Percentiles rank a stretch among this genome's conserved stretches.
Evolutionary conservation across 2,113 vertebrate genomes (phyloP).

Genomic region (Ptilonorhynchus violaceus): DNA sequence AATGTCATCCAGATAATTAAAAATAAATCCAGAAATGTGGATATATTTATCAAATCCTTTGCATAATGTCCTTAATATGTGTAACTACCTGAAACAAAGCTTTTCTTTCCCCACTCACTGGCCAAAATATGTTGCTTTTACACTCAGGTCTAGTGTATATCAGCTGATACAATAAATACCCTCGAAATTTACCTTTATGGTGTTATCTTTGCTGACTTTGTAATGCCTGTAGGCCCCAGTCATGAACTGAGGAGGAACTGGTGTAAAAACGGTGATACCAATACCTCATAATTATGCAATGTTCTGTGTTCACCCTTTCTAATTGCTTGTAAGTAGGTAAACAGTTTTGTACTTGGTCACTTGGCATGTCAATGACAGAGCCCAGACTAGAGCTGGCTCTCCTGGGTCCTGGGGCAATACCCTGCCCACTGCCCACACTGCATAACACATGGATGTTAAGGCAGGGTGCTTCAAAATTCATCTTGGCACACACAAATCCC

Average conservation of each 20-base stretch:
- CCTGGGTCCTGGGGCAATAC: not conserved
- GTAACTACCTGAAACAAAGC: not conserved
- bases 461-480: not conserved
- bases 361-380: not conserved
- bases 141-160: not conserved
- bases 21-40: not conserved
- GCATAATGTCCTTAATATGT: not conserved
- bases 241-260: not conserved
- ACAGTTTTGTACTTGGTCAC: not conserved
- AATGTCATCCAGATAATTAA: slow-evolving; percentile 13
- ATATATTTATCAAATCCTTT: not conserved
- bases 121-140: not conserved
- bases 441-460: not conserved
- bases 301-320: not conserved
- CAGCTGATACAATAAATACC: not conserved
- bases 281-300: not conserved
- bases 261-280: not conserved
- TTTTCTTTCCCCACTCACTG: not conserved
- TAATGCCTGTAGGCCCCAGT: not conserved
- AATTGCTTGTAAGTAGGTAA: not conserved
- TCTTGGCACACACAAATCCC: not conserved
- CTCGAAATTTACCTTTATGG: not conserved
- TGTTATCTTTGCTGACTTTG: not conserved
- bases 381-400: not conserved
- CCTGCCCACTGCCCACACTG: not conserved